These are phyloP conservation scores for Lepetodrilus schrolli DNA, from an alignment of 2,888 invertebrate genomes.

Conservation along the genomic window DNA sequence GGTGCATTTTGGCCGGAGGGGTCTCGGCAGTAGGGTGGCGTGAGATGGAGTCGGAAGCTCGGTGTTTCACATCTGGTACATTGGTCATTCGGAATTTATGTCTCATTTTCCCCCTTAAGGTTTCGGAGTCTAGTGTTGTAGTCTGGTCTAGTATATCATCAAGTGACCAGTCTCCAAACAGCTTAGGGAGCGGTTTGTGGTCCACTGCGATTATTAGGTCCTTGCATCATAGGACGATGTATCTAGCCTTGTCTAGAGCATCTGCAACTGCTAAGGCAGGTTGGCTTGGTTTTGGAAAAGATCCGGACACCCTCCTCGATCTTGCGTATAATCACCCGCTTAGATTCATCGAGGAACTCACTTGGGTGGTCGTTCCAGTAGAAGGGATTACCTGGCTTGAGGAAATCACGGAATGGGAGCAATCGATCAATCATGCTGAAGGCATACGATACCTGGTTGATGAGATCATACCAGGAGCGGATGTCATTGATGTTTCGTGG, in stretches of 20 bases:
- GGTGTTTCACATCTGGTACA: no score
- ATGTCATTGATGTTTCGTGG: slow-evolving; percentile 48
- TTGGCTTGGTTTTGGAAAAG: slow-evolving; percentile 49
- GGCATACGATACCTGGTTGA: slow-evolving; percentile 52
- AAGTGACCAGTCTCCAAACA: slow-evolving; percentile 40
- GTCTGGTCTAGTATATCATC: slow-evolving; percentile 38
- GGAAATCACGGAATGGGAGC: slow-evolving; percentile 50
- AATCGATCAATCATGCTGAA: slow-evolving; percentile 51
- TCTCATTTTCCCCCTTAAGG: slow-evolving; percentile 50
- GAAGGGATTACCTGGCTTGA: slow-evolving; percentile 45
- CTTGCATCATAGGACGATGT: slow-evolving; percentile 36
- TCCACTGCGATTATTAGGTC: slow-evolving; percentile 42
- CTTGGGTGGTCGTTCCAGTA: slow-evolving; percentile 40
- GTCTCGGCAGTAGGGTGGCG: no score
- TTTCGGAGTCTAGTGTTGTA: slow-evolving; percentile 47
- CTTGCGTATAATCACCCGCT: slow-evolving; percentile 40
- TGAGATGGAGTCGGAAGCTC: no score
- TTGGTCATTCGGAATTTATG: slow-evolving; percentile 37
- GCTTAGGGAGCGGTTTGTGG: slow-evolving; percentile 42
- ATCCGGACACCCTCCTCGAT: slow-evolving; percentile 51
- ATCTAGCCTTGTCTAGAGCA: slow-evolving; percentile 36
- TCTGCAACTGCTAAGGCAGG: slow-evolving; percentile 45
- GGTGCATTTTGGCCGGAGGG: no score
- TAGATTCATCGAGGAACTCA: slow-evolving; percentile 33
- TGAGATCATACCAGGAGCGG: slow-evolving; percentile 52